These are phyloP conservation scores for Pelochelys cantorii DNA, from an alignment of 2,797 vertebrate species.

Conservation along the genomic window DNA sequence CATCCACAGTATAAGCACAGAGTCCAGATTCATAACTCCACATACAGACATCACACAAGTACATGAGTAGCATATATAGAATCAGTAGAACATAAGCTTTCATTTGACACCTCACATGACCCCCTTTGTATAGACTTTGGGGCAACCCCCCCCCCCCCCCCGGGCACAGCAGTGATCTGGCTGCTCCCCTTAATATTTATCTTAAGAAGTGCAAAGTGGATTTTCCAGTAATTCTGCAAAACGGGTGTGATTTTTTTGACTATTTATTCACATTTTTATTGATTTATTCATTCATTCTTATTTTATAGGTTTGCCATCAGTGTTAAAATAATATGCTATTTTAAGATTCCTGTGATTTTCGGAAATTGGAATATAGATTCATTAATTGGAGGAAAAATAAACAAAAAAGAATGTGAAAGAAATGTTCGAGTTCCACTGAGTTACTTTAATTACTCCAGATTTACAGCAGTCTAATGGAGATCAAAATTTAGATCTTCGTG, in stretches of 20 bases:
- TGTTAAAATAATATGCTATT: not conserved
- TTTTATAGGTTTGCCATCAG: not conserved
- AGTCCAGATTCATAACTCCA: no score
- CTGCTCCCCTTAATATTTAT: no score
- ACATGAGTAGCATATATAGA: no score
- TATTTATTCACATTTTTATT: not conserved
- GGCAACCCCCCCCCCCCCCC: no score
- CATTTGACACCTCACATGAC: no score
- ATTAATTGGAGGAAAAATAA: not conserved
- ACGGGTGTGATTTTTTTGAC: not conserved
- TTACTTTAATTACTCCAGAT: not conserved
- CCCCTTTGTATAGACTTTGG: no score
- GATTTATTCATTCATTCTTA: not conserved
- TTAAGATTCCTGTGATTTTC: not conserved
- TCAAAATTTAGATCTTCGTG: not conserved
- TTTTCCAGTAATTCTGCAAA: not conserved
- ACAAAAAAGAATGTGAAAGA: fast-evolving
- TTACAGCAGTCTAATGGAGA: not conserved
- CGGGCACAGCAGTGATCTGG: no score
- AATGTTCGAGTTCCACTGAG: not conserved
- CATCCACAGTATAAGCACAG: no score
- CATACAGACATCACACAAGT: no score
- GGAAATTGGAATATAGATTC: not conserved
- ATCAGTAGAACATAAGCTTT: no score
- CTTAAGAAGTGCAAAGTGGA: not conserved